Percentiles rank a stretch among this genome's conserved stretches.
These are phyloP conservation scores for Drosophila koepferae DNA, from an alignment of 2,888 invertebrate genomes.

Conservation along the genomic window DNA sequence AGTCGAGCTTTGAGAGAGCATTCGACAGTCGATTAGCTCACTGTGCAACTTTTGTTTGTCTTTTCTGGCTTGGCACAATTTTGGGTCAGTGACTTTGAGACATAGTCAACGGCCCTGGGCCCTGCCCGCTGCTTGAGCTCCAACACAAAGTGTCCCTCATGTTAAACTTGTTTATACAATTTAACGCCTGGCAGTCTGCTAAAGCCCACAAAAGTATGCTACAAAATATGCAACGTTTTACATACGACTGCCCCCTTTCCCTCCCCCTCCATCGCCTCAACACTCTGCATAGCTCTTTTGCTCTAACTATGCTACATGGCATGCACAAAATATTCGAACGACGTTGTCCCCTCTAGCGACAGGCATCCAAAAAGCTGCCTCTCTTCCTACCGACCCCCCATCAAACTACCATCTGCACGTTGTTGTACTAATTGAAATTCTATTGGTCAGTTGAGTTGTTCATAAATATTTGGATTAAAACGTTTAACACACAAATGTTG, in stretches of 20 bases:
- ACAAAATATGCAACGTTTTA: constrained; percentile 53
- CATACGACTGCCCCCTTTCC: constrained; percentile 11
- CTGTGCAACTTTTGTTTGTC: neutral
- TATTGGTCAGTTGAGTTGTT: constrained; percentile 3
- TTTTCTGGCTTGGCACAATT: constrained; percentile 38
- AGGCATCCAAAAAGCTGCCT: neutral
- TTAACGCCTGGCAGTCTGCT: constrained; percentile 32
- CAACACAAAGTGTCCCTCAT: no score
- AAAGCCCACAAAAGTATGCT: constrained; percentile 41
- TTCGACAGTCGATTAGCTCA: neutral
- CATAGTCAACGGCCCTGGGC: neutral
- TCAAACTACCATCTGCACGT: neutral
- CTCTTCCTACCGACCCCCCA: neutral
- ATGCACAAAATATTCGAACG: constrained; percentile 9
- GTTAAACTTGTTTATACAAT: constrained; percentile 26
- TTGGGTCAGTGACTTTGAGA: constrained; percentile 63
- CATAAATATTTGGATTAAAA: constrained; percentile 9
- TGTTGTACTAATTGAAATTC: constrained; percentile 15
- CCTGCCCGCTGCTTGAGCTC: no score
- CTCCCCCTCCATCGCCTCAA: no score
- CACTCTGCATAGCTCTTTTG: neutral
- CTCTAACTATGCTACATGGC: constrained; percentile 4
- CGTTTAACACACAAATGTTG: constrained; percentile 3
- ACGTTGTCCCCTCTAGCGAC: neutral
- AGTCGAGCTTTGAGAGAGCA: neutral